Conservation (phyloP, 2,888 invertebrate genomes). For the Monopis laevigella region DNA sequence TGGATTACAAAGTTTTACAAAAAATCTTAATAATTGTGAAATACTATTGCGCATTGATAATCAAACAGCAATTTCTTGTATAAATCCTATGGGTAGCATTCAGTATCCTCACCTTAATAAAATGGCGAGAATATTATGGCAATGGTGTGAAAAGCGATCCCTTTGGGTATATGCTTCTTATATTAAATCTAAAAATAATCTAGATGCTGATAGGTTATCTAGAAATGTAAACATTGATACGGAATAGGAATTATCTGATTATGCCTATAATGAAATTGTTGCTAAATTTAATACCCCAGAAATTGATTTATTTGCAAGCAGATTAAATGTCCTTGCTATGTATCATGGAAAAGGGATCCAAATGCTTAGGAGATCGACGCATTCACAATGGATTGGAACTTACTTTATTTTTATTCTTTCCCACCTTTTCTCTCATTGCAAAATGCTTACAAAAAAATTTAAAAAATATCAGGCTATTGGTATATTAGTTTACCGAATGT, state of each 20-base stretch:
- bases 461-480: conserved; percentile 5
- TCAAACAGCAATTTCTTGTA: conserved; percentile 19
- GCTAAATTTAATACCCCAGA: conserved; percentile 10
- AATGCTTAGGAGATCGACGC: conserved; percentile 15
- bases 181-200: conserved; percentile 16
- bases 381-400: conserved; percentile 15
- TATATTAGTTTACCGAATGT: conserved; percentile 4
- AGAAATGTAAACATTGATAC: conserved; percentile 11
- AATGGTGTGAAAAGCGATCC: neutral
- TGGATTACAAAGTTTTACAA: conserved; percentile 13
- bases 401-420: conserved; percentile 17
- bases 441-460: conserved; percentile 17
- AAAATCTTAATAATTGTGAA: conserved; percentile 8
- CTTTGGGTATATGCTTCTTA: conserved; percentile 11
- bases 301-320: conserved; percentile 14
- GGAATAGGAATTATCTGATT: conserved; percentile 9
- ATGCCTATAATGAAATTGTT: conserved; percentile 12
- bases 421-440: conserved; percentile 16
- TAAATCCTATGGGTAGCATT: conserved; percentile 10
- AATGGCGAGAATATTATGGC: neutral
- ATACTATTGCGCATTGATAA: conserved; percentile 19
- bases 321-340: conserved; percentile 12
- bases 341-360: conserved; percentile 16
- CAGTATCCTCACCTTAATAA: conserved; percentile 1
- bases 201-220: conserved; percentile 15